A percentile compares a stretch with the other conserved stretches of the same genome.
These are phyloP conservation scores for Craniophora ligustri DNA, from an alignment of 2,888 invertebrate genomes.

Conservation along the genomic window DNA sequence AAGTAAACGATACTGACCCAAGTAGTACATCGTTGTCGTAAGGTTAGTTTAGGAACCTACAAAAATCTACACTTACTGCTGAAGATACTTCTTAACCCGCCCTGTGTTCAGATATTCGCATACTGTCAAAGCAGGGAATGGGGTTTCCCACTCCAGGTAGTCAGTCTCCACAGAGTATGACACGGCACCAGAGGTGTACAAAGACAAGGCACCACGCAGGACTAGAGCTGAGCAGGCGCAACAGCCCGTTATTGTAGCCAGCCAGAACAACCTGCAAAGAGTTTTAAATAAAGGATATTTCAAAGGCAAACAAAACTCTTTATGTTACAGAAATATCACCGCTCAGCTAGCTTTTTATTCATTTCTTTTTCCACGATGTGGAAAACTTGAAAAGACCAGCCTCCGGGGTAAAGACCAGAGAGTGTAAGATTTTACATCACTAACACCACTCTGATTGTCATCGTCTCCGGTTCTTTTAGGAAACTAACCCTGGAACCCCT, in stretches of 20 bases:
- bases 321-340: too few species aligned
- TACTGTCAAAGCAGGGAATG: constrained; percentile 89
- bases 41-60: too few species aligned
- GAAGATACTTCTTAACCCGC: constrained; percentile 66
- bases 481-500: too few species aligned
- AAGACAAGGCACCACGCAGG: constrained; percentile 76
- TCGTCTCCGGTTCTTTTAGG: too few species aligned
- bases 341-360: too few species aligned
- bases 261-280: constrained; percentile 86
- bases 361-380: too few species aligned
- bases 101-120: constrained; percentile 83
- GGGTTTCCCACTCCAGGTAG: constrained; percentile 89
- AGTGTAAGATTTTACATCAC: too few species aligned
- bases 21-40: too few species aligned
- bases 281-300: neutral
- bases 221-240: constrained; percentile 67
- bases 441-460: too few species aligned
- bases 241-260: constrained; percentile 74
- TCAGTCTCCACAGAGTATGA: constrained; percentile 88
- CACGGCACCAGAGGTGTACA: constrained; percentile 82
- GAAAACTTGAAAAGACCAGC: too few species aligned
- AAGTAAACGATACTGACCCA: neutral
- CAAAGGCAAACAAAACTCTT: too few species aligned
- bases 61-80: constrained; percentile 63
- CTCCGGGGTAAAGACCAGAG: too few species aligned